Evolutionary conservation across 2,888 invertebrate species (phyloP).

Genomic region (Escarpia spicata): DNA sequence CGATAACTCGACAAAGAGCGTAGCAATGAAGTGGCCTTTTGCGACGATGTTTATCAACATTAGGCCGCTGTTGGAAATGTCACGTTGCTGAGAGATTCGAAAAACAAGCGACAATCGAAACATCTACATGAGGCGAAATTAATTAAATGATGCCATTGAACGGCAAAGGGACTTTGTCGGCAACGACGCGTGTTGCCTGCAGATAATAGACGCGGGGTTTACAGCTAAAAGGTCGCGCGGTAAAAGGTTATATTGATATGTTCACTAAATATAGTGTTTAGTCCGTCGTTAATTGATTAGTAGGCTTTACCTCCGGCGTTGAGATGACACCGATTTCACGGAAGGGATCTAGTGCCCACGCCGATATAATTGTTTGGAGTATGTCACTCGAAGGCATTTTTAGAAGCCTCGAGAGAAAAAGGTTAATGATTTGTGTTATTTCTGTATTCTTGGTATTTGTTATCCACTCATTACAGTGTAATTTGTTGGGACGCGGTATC

Average conservation of each 20-base stretch:
- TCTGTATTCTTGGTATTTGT: no score
- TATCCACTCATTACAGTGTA: no score
- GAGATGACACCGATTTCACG: neutral
- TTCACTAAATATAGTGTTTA: constrained; percentile 3
- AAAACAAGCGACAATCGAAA: neutral
- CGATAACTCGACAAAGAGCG: constrained; percentile 12
- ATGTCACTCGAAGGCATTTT: neutral
- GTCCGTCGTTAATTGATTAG: neutral
- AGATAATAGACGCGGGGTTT: neutral
- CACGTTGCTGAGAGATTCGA: neutral
- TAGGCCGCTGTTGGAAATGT: neutral
- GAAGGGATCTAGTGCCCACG: neutral
- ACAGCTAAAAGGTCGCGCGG: neutral
- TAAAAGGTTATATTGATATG: neutral
- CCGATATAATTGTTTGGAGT: neutral
- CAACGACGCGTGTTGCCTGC: neutral
- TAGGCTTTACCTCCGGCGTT: neutral
- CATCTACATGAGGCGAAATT: neutral
- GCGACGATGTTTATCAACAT: constrained; percentile 11
- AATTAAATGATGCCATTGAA: neutral
- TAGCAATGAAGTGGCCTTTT: neutral
- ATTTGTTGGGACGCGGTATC: no score
- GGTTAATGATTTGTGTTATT: neutral
- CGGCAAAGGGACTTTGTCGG: neutral
- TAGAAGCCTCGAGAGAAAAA: neutral